A percentile compares a stretch with the other conserved stretches of the same genome.
These are phyloP conservation scores for Chloropsis hardwickii DNA, from an alignment of 2,113 vertebrate species.

Conservation along the genomic window DNA sequence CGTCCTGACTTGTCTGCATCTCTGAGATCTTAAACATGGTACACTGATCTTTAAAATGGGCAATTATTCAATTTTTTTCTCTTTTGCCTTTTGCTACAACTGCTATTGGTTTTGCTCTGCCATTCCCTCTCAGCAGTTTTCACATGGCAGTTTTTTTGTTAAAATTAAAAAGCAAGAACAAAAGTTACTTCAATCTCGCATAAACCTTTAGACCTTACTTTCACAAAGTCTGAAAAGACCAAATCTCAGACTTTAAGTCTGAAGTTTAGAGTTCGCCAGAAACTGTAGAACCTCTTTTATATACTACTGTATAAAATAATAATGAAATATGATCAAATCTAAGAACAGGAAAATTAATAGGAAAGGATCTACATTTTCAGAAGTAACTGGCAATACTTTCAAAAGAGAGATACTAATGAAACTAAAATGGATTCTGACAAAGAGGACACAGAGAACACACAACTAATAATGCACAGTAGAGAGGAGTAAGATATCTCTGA, in stretches of 20 bases:
- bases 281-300: background rate
- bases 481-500: background rate
- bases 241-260: background rate
- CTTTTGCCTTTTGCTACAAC: background rate
- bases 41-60: background rate
- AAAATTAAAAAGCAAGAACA: background rate
- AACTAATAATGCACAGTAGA: background rate
- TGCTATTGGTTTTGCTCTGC: background rate
- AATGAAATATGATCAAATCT: background rate
- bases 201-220: background rate
- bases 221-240: background rate
- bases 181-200: fast-evolving
- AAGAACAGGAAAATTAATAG: background rate
- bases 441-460: background rate
- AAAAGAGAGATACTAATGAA: background rate
- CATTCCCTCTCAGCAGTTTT: background rate
- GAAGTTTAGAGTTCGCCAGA: background rate
- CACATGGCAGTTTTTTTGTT: background rate
- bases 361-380: background rate
- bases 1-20: background rate
- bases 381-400: background rate
- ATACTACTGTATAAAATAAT: background rate
- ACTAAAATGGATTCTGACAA: background rate
- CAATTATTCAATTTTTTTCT: background rate
- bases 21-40: background rate